Evolutionary conservation across 2,888 invertebrate species (phyloP), one percentile per base, ranked within the genome.

Genomic region (Ichneumoninae sp.): DNA sequence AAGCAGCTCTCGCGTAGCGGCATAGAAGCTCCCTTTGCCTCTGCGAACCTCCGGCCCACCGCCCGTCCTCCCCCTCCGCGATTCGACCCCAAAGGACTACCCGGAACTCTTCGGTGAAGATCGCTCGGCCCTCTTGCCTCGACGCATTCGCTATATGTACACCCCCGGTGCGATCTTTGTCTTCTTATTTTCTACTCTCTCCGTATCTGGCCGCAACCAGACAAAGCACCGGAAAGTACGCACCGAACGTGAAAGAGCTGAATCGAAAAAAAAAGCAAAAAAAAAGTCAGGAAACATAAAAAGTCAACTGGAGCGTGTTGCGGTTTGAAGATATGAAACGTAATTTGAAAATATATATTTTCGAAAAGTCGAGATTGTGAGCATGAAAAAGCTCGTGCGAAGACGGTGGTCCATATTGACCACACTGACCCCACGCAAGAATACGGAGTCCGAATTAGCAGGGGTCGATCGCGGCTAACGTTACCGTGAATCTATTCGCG

Each of bases 61-160:
- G 83, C 83, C 87, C 88, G 88, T 83, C 84, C 84, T 86, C 87
- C 87, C 87, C 83, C 87, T 88, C 88, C 66, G 70, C 57, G 68
- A 83, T 78, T 81, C 85, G 79, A 83, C 76, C 83, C 83, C 66
- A 83, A 83, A 83, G 85, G 71, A 85, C 85, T 79, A 83, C 81
- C 44, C 52, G 44, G 57, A 70, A 26, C 30, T 79, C 81, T 70
- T 79, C 54, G 52, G 83, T 65, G 81, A 85, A 85, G 85, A 85
- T 85, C 86, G 80, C 83, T 83, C 79, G 83, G 88, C 74, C 81
- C 85, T 83, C 81, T 81, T 74, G 71, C 76, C 54, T 76, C 47
- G 22, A 76, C 63, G 79, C 76, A 82, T 73, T 83, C 73, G 36
- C 22, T 79, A 65, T 71, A 60, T 66, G 30, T n/a, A 81, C 44